Evolutionary conservation across 2,888 invertebrate genomes (phyloP), one percentile per base, ranked within the genome.

Genomic region (Hipparchia semele): DNA sequence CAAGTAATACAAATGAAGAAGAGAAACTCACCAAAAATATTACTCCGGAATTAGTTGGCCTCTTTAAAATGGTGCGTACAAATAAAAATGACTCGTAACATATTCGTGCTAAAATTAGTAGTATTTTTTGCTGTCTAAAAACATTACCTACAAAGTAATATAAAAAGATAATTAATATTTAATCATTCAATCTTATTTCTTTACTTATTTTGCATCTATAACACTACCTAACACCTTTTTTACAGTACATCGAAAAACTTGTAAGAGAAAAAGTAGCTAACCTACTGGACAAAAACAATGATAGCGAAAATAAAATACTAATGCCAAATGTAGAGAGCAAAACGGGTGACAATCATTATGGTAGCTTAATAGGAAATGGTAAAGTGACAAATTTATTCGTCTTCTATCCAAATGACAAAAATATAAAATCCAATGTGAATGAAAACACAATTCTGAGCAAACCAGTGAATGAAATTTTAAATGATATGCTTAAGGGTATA

Each of bases 381-480:
- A 84, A 89, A 75, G 86, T 89, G 0, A 89, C 87, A 0, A 90
- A 91, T 60, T 79, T 90, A 56, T 91, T 84, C 67, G 81, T 90
- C 59, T 89, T 89, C 64, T 83, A 86, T 71, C 80, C 83, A 3
- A 80, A 78, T 5, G 76, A 74, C 8, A 61, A 73, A 71, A 53
- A 54, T 9, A 49, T 71, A 62, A 64, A 73, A 51, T 39, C 72
- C 3, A 12, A 49, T 60, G 10, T 64, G 13, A 33, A 68, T 45
- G 59, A 72, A 6, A 69, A 49, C 8, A 71, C 54, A 23, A 10
- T 13, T 61, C 10, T 10, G 33, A 39, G 10, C 2, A 70, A 51
- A 51, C 73, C 67, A 56, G 60, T 9, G 23, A 73, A 66, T 13
- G 33, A 62, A 10, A 68, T 46, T 49, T 46, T 68, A n/a, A 46